Evolutionary conservation across 2,888 invertebrate genomes (phyloP).

Genomic region (Cheiracanthium punctorium): DNA sequence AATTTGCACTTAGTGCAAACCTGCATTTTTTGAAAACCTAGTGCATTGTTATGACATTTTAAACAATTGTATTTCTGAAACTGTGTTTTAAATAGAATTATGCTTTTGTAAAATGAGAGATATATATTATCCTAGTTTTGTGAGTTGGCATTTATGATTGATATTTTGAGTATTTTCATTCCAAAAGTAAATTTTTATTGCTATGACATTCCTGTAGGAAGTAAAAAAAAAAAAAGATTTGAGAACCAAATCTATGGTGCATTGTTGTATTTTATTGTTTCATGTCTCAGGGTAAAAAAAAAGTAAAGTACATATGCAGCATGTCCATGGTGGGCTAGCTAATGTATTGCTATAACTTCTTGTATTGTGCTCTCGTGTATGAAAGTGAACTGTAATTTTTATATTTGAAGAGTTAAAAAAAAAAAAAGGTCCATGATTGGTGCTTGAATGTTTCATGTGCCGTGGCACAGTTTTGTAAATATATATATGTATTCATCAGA

Average conservation of each 20-base stretch:
- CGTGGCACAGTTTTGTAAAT: background rate
- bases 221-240: background rate
- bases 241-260: too few relatives aligned
- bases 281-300: background rate
- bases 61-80: background rate
- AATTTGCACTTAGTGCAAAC: too few relatives aligned
- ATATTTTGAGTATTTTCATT: background rate
- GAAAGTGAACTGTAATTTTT: background rate
- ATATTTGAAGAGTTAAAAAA: background rate
- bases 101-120: too few relatives aligned
- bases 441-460: conserved; percentile 2
- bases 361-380: background rate
- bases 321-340: background rate
- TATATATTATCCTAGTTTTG: background rate
- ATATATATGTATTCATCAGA: too few relatives aligned
- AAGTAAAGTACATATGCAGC: background rate
- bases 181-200: background rate
- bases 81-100: background rate
- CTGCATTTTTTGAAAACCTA: too few relatives aligned
- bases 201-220: background rate
- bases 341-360: background rate
- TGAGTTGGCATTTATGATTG: background rate
- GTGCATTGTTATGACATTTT: too few relatives aligned
- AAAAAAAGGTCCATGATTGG: background rate
- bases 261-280: background rate